Evolutionary conservation across 2,888 invertebrate species (phyloP), one percentile per base, ranked within the genome.

Genomic region (Oxytorus armatus): DNA sequence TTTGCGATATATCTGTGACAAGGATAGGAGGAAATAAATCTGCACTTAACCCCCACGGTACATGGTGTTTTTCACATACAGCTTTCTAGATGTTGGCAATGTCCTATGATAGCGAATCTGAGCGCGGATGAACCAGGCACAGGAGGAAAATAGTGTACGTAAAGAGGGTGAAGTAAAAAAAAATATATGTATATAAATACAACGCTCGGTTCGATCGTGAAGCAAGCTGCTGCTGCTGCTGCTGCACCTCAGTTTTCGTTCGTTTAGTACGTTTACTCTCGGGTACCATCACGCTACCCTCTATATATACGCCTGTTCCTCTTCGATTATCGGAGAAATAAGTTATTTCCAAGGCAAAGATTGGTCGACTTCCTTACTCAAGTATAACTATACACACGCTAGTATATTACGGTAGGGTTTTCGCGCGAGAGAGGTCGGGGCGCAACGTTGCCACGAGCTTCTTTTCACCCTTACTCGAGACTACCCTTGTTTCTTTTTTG

Each of bases 341-440:
- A 68, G 74, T 55, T 74, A 63, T 49, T 74, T 69, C 33, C 44
- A 21, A 47, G 18, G 44, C 39, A 47, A 78, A 69, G 36, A 78
- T 78, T 74, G 63, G 25, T 78, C 63, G 68, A 69, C 68, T 61
- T 61, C 14, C 16, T 14, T 74, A 14, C 42, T 42, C 42, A n/a
- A 23, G 47, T 72, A 49, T 47, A 51, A 36, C 53, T n/a, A 53
- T 36, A 25, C 33, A 42, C n/a, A 5, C n/a, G 29, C 49, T 8
- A 61, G 49, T 16, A 25, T 44, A 16, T 14, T 55, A 23, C 33
- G 23, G 23, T 68, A 73, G 59, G 49, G 66, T 61, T 59, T 57
- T 39, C 36, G 51, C 44, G 33, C 49, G 42, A 66, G 33, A 16
- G 47, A n/a, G n/a, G n/a, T 14, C 7, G 44, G 23, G 57, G 23